Evolutionary conservation across 2,113 vertebrate species (phyloP).

Genomic region (Lagenorhynchus albirostris): DNA sequence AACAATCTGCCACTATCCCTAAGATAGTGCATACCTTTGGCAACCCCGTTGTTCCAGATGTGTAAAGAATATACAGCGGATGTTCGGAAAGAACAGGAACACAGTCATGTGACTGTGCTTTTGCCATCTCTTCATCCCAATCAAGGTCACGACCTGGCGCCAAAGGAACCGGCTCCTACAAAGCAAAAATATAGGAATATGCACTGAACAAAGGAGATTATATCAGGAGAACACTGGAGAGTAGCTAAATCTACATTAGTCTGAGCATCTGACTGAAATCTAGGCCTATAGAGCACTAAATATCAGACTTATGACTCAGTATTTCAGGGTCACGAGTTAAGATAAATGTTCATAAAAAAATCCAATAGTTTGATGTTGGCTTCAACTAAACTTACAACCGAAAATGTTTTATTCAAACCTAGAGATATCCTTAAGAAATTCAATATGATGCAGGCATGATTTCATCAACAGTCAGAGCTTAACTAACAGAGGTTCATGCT

Average conservation of each 20-base stretch:
- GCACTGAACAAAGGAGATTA: not conserved
- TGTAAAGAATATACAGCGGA: conserved; percentile 96
- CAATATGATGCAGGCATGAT: not conserved
- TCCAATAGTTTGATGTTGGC: not conserved
- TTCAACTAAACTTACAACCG: not conserved
- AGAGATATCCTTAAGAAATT: not conserved
- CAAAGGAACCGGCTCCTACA: conserved; percentile 86
- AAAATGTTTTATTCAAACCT: not conserved
- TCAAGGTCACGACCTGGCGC: conserved; percentile 85
- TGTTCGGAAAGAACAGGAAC: conserved; percentile 90
- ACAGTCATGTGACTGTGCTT: conserved; percentile 87
- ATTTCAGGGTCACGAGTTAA: not conserved
- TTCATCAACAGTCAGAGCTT: not conserved
- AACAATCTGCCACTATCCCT: not conserved
- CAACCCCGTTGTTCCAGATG: conserved; percentile 95
- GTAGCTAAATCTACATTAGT: not conserved
- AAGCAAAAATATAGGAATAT: not conserved
- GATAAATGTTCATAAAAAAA: not conserved
- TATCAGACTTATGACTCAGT: not conserved
- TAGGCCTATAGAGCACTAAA: not conserved
- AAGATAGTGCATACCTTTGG: conserved; percentile 89
- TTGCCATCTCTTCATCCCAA: conserved; percentile 94
- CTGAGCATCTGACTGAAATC: not conserved
- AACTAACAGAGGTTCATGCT: not conserved
- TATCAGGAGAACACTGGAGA: not conserved